Evolutionary conservation across 2,113 vertebrate genomes (phyloP), one percentile per base, ranked within the genome.

Genomic region (Dicentrarchus labrax): DNA sequence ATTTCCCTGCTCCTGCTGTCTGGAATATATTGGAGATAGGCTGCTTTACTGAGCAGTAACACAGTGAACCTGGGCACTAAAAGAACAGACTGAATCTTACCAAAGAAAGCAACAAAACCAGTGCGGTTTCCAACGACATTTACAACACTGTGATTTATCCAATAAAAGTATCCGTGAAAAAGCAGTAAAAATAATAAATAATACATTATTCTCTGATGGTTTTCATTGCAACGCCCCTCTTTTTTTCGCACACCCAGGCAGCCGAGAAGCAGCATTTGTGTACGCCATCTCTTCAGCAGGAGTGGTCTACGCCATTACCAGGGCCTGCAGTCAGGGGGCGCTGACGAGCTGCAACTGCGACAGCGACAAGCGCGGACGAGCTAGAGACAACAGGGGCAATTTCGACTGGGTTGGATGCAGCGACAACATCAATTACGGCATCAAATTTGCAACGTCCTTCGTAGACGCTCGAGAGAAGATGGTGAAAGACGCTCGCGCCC

Each of bases 341-440:
- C 96, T 99, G 22, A 98, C 97, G 91, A 97, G 96, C 67, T 99
- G 98, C 91, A 94, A 91, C 91, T 99, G 98, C 5, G 97, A 99
- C 90, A 91, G 96, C 0, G 97, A 96, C 10, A 99, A 97, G 89
- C 95, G 96, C 5, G 98, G 98, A 19, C 95, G 93, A 80, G 94
- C 92, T 11, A 96, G 91, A 53, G 98, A 99, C 38, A 95, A 97
- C 62, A 95, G 94, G 56, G 98, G 98, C 64, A 96, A 95, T 62
- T 99, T 98, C 53, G 98, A 98, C 93, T 99, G 98, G 98, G 98
- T 98, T 0, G 98, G 98, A 82, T 99, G 98, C 95, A 99, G 98
- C 6, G 98, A 99, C 95, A 97, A 99, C 93, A 96, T 99, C 92
- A 96, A 98, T 94, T 99, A 98, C 0, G 98, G 98, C 22, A 96